Evolutionary conservation across 2,888 invertebrate genomes (phyloP).

Genomic region (Pachydiplax longipennis): DNA sequence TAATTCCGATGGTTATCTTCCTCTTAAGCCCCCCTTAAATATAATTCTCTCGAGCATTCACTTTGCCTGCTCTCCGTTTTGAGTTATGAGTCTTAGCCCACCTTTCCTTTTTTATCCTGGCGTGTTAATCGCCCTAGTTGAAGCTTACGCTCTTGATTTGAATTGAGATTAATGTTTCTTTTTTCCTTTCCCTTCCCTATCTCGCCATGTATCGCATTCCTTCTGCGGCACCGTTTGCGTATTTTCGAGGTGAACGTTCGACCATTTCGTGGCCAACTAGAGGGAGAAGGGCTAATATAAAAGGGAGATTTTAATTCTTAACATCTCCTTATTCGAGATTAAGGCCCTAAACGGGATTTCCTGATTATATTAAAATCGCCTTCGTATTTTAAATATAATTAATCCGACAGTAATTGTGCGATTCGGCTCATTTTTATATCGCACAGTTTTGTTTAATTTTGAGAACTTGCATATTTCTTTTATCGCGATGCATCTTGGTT

Average conservation of each 20-base stretch:
- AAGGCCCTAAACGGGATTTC: neutral
- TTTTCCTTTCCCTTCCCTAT: neutral
- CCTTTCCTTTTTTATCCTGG: neutral
- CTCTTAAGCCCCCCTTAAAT: neutral
- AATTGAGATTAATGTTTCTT: constrained; percentile 2
- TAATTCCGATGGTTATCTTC: neutral
- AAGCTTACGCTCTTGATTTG: constrained; percentile 1
- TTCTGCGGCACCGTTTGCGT: neutral
- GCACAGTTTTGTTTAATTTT: too few species aligned
- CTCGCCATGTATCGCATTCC: neutral
- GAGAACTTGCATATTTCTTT: too few species aligned
- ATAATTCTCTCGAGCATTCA: neutral
- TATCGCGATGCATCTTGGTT: too few species aligned
- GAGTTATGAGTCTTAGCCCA: neutral
- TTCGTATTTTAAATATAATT: neutral
- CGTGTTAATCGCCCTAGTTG: neutral
- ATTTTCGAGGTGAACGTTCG: neutral
- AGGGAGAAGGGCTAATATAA: too few species aligned
- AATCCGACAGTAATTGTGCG: too few species aligned
- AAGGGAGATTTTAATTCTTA: neutral
- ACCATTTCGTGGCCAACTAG: too few species aligned
- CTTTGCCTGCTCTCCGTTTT: neutral
- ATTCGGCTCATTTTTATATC: too few species aligned
- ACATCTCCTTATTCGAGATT: neutral
- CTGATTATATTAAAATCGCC: neutral